Evolutionary conservation across 2,113 vertebrate species (phyloP), one percentile per base, ranked within the genome.

Genomic region (Nesoenas mayeri): DNA sequence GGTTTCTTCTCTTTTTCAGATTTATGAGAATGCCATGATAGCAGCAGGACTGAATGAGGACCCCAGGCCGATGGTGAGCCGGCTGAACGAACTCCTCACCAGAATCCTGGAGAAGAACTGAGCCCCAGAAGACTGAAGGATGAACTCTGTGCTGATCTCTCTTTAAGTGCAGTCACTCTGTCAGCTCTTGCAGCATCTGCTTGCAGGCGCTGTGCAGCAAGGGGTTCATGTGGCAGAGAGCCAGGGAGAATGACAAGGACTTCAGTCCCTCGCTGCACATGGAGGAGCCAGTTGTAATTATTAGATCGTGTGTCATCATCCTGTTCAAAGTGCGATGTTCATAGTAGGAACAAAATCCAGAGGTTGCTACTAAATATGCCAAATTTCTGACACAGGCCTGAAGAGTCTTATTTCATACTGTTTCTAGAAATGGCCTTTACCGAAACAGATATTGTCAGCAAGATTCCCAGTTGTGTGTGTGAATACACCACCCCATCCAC

Each of bases 21-120:
- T 99, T 93, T 99, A 99, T 21, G 99, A 99, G 96, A 99, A 99
- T 8, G 99, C 99, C 91, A 99, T 99, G 99, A 99, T 99, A 67
- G 89, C 99, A 32, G 99, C 99, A 2, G 99, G 99, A 11, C 98
- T 99, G 15, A 98, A 98, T 3, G 99, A 99, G 3, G 99, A 99
- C 78, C 99, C 99, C 70, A 97, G 99, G 14, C 98, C 99, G 4
- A 99, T 99, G 99, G 99, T 99, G 82, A 97, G 89, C 44, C 98
- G 99, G 48, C 98, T 99, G 57, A 99, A 99, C 0, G 97, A 99
- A 12, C 98, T 99, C 66, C 98, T 99, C 38, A 98, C 98, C 38
- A 99, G 97, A 97, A 99, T 98, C 38, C 94, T 99, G 93, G 98
- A 99, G 96, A 98, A 98, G 82, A 98, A 98, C 97, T 99, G 98